Percentiles rank a stretch among this genome's conserved stretches.
Conservation (phyloP, 2,888 invertebrate species). For the Epinotia demarniana region DNA sequence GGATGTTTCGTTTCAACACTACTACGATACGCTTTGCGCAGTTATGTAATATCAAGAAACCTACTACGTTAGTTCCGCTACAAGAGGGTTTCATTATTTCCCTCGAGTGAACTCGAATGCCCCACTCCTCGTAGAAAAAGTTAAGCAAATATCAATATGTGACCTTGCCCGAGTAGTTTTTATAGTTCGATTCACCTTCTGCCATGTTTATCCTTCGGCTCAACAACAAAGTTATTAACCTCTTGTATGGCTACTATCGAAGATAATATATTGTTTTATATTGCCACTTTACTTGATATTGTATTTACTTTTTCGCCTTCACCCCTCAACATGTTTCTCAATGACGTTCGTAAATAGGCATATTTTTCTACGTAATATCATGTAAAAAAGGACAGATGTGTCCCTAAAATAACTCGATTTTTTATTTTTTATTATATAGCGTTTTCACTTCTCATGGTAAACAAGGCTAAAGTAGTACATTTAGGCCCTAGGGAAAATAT, state of each 20-base stretch:
- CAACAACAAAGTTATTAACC: constrained; percentile 40
- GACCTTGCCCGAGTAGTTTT: constrained; percentile 26
- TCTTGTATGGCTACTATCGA: constrained; percentile 31
- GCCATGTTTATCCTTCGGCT: constrained; percentile 30
- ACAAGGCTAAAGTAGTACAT: no score
- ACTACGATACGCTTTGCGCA: background rate
- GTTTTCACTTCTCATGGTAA: background rate
- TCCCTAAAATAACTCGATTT: no score
- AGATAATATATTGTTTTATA: constrained; percentile 35
- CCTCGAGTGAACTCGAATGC: background rate
- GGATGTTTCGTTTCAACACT: background rate
- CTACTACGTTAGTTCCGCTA: constrained; percentile 11
- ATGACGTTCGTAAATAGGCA: background rate
- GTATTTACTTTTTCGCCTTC: constrained; percentile 6
- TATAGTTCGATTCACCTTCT: constrained; percentile 18
- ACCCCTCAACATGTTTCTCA: no score
- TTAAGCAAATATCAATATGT: constrained; percentile 29
- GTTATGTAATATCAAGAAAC: background rate
- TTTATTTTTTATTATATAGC: no score
- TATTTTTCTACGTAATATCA: background rate
- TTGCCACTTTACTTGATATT: constrained; percentile 40
- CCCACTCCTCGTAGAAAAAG: background rate
- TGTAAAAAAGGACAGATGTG: no score
- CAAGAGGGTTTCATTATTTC: constrained; percentile 17
- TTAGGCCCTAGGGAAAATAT: no score